These are phyloP conservation scores for Callopanchax toddi DNA, from an alignment of 2,113 vertebrate species.

Conservation along the genomic window DNA sequence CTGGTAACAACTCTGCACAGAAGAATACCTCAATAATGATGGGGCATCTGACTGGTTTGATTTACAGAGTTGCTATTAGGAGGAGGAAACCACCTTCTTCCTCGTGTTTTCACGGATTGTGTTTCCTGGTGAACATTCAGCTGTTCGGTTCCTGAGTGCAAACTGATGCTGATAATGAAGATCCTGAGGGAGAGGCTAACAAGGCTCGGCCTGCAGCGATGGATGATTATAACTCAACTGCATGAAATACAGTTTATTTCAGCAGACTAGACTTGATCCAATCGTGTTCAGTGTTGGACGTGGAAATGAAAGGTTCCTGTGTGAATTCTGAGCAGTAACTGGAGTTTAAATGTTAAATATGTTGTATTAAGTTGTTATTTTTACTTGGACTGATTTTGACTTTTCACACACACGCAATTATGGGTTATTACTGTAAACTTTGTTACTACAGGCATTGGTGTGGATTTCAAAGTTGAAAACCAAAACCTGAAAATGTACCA, in stretches of 20 bases:
- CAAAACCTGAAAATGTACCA: neutral
- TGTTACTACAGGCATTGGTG: neutral
- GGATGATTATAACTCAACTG: conserved; percentile 51
- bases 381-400: neutral
- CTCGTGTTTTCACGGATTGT: conserved; percentile 43
- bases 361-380: conserved; percentile 23
- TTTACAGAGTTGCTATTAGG: conserved; percentile 38
- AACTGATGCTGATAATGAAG: conserved; percentile 46
- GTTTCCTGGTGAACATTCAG: conserved; percentile 64
- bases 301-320: conserved; percentile 42
- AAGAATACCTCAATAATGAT: conserved; percentile 16
- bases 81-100: conserved; percentile 55
- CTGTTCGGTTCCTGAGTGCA: conserved; percentile 33
- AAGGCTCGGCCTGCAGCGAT: neutral
- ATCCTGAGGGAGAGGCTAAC: conserved; percentile 44
- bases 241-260: conserved; percentile 54
- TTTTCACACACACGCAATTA: conserved; percentile 18
- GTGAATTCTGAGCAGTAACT: conserved; percentile 27
- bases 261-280: conserved; percentile 44
- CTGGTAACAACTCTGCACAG: too few relatives aligned
- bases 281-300: conserved; percentile 28
- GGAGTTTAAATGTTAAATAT: conserved; percentile 36
- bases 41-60: conserved; percentile 68
- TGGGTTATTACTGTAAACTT: conserved; percentile 2
- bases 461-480: neutral